A percentile compares a stretch with the other conserved stretches of the same genome.
Conservation (phyloP, 2,797 vertebrate species). For the Melanotaenia maccullochi region DNA sequence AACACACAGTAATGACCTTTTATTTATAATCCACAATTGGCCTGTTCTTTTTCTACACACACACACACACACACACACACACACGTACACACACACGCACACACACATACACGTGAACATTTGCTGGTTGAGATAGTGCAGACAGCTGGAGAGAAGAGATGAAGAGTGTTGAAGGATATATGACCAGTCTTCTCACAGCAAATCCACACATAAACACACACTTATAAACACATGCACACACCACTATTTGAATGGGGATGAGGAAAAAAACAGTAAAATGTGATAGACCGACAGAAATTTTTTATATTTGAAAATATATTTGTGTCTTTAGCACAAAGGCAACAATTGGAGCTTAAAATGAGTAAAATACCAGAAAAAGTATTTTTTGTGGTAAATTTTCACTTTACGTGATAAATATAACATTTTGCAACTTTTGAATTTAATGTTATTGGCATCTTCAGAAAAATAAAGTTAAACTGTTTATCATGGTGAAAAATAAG, state of each 20-base stretch:
- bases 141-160: slow-evolving; percentile 27
- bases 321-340: neutral
- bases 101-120: neutral
- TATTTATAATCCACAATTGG: slow-evolving; percentile 47
- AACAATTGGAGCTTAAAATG: neutral
- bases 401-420: neutral
- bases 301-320: neutral
- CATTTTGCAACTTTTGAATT: neutral
- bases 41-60: slow-evolving; percentile 22
- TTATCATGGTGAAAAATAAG: neutral
- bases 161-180: slow-evolving; percentile 42
- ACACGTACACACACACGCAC: too few relatives aligned
- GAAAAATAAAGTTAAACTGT: neutral
- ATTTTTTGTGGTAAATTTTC: neutral
- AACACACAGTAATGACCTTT: slow-evolving; percentile 45
- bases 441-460: neutral
- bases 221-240: neutral
- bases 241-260: neutral
- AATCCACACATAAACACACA: slow-evolving; percentile 23
- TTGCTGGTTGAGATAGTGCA: slow-evolving; percentile 40
- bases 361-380: neutral
- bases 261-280: neutral
- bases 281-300: neutral
- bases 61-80: neutral
- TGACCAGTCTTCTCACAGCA: slow-evolving; percentile 12